Evolutionary conservation across 92 coral and sea anemone genomes (phyloP).

Genomic region (Palythoa grandiflora): DNA sequence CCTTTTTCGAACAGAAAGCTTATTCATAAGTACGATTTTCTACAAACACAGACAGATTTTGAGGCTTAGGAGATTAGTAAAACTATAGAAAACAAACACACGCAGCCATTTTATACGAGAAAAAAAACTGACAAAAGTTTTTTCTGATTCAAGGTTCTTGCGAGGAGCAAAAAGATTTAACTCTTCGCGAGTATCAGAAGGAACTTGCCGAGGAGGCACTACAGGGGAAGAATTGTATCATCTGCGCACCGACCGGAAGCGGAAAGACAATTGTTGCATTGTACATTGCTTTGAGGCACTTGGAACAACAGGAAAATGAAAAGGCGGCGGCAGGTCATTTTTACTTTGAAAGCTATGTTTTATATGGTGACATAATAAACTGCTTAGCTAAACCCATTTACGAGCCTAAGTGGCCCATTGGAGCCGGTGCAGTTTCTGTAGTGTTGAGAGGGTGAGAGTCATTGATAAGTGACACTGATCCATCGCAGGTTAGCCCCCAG

Average conservation of each 20-base stretch:
- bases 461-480: too few species aligned
- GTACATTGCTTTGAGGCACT: constrained; percentile 65
- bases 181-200: constrained; percentile 63
- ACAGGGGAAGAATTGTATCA: constrained; percentile 76
- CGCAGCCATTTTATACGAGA: too few species aligned
- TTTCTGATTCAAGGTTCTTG: neutral
- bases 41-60: too few species aligned
- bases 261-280: constrained; percentile 87
- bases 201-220: constrained; percentile 73
- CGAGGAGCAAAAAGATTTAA: constrained; percentile 1
- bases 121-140: too few species aligned
- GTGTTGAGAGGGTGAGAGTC: too few species aligned
- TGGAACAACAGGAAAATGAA: constrained; percentile 37
- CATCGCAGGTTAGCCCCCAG: too few species aligned
- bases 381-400: neutral
- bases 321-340: neutral
- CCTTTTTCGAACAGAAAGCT: too few species aligned
- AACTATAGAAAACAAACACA: too few species aligned
- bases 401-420: too few species aligned
- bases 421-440: too few species aligned
- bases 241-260: constrained; percentile 84
- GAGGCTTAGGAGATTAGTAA: too few species aligned
- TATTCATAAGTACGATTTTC: too few species aligned
- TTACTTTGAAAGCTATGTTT: neutral
- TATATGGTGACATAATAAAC: neutral